These are phyloP conservation scores for Hycleus phaleratus DNA, from an alignment of 1,140 invertebrate species.

Conservation along the genomic window DNA sequence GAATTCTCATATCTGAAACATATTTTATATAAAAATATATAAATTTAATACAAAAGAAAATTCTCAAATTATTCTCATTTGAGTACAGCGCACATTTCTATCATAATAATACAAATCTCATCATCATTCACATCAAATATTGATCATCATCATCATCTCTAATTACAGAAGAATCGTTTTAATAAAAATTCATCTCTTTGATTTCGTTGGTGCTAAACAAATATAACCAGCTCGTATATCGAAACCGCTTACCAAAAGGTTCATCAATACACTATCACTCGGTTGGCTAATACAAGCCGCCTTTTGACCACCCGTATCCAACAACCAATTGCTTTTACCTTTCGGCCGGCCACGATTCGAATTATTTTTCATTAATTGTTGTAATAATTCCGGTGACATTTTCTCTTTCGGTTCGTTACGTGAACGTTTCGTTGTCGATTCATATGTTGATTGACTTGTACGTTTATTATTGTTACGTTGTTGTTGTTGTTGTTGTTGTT, in stretches of 20 bases:
- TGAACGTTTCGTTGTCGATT: conserved; percentile 30
- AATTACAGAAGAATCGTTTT: neutral
- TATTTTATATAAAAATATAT: neutral
- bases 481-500: conserved; percentile 1
- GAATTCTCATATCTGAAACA: neutral
- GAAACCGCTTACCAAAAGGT: conserved; percentile 83
- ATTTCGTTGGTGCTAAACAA: conserved; percentile 61
- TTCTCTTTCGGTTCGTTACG: conserved; percentile 37
- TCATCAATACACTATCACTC: conserved; percentile 77
- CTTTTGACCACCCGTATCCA: conserved; percentile 33
- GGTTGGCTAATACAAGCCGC: conserved; percentile 39
- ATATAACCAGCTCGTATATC: conserved; percentile 85
- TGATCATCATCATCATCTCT: neutral
- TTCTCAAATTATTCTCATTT: neutral
- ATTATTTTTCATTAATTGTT: conserved; percentile 46
- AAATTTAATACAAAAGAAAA: neutral
- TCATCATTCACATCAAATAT: neutral
- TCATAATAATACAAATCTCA: conserved; percentile 1
- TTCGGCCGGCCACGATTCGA: conserved; percentile 32
- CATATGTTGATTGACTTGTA: conserved; percentile 26
- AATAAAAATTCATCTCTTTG: conserved; percentile 30
- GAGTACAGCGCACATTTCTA: conserved; percentile 14
- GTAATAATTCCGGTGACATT: conserved; percentile 42
- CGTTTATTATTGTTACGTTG: conserved; percentile 32
- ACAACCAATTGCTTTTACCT: conserved; percentile 33